These are phyloP conservation scores for Catalaphyllia jardinei DNA, from an alignment of 64 coral and sea anemone genomes.

Conservation along the genomic window DNA sequence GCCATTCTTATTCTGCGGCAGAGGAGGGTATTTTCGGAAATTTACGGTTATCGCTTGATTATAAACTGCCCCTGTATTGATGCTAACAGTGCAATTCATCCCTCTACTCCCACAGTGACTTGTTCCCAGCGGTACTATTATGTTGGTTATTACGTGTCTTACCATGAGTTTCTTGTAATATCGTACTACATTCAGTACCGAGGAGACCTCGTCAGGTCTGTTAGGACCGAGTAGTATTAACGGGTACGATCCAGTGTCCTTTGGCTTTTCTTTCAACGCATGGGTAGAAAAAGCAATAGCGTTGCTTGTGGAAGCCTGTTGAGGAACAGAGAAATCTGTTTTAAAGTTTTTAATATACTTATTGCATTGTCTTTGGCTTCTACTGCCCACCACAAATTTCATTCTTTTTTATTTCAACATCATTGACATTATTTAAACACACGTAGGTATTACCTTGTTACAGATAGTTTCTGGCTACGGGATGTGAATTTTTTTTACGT, in stretches of 20 bases:
- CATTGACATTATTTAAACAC: too few species aligned
- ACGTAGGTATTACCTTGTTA: too few species aligned
- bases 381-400: background rate
- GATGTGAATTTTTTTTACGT: too few species aligned
- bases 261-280: background rate
- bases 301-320: background rate
- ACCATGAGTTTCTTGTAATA: background rate
- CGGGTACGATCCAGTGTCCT: background rate
- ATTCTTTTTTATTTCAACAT: too few species aligned
- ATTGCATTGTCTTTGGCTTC: background rate
- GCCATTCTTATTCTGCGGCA: too few species aligned
- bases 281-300: background rate
- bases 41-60: too few species aligned
- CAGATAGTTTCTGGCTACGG: too few species aligned
- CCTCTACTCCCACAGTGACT: too few species aligned
- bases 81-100: too few species aligned
- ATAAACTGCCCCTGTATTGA: too few species aligned
- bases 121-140: too few species aligned
- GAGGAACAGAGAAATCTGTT: background rate
- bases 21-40: too few species aligned
- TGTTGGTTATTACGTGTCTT: background rate
- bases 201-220: background rate
- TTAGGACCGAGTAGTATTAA: background rate
- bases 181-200: background rate
- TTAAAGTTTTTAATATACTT: background rate